Base-by-base conservation (phyloP, 35 echinoderm and acorn worm species). In the Holothuria glaberrima region DNA sequence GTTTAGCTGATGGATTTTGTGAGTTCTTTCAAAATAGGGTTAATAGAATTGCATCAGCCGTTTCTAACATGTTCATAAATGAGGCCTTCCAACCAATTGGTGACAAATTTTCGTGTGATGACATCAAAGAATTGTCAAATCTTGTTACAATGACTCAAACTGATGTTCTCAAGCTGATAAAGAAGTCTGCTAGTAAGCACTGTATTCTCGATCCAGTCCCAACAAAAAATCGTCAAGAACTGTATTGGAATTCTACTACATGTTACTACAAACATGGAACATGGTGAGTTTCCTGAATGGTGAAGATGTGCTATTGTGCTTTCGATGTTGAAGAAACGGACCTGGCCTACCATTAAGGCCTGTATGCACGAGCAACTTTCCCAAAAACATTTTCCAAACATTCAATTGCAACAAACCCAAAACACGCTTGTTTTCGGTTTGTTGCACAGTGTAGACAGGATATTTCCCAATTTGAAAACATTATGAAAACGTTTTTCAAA, bases 231-330 rank as follows among this genome's bases (percentile, higher is more conserved):
- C 35, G 9, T 78, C 13, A 78, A 78, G 34, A 18, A 78, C 18
- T 78, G 31, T 14, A 78, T 78, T 78, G 74, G 35, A 14, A 78
- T 78, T 38, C 24, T 78, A 38, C 74, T 45, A 44, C 32, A 16
- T 38, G 5, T 78, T 3, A 78, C 38, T 14, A 78, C 31, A 1
- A 78, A 78, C 18, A 78, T 78, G 74, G 74, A 78, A 52, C 18
- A 32, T 38, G 74, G 74, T 22, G 45, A 19, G 18, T 78, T 78
- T 38, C 74, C 74, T 20, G 74, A 78, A 7, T 78, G 74, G 12
- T 78, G 74, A 30, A 78, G 74, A 36, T 78, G 74, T 45, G 74
- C 74, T 36, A 30, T 78, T 78, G 74, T 45, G 12, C 5, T 78
- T 45, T n/a, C 74, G 4, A 78, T 78, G 5, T 38, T 78, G 24